Percentiles rank a stretch among this genome's conserved stretches.
phyloP scores from a whole-genome alignment of 2,797 vertebrate genomes.

The Myoxocephalus aenaeus region DNA sequence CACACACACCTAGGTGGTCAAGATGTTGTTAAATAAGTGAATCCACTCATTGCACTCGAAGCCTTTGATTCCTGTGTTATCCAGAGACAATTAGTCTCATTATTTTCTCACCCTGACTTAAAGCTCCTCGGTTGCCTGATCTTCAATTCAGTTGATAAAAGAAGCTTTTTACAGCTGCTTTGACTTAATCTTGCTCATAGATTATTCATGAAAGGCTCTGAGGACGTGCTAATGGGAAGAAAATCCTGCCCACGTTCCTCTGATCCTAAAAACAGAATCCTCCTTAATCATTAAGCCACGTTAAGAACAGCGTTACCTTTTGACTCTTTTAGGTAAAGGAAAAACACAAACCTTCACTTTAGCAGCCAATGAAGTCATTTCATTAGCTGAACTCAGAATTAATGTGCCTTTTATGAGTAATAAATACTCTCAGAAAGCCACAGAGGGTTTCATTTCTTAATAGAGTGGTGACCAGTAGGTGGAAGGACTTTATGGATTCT shows the following conservation, averaged over 20 bases:
- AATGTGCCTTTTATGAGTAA: background rate
- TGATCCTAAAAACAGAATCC: constrained; percentile 9
- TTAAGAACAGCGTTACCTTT: background rate
- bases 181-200: constrained; percentile 24
- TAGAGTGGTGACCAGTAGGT: background rate
- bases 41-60: background rate
- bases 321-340: background rate
- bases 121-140: constrained; percentile 15
- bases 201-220: constrained; percentile 44
- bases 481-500: constrained; percentile 18
- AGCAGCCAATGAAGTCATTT: background rate
- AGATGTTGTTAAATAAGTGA: constrained; percentile 11
- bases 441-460: background rate
- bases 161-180: constrained; percentile 15
- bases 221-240: constrained; percentile 26
- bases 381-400: background rate
- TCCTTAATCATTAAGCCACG: background rate
- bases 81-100: background rate
- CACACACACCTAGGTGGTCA: constrained; percentile 17
- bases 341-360: background rate
- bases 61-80: constrained; percentile 25
- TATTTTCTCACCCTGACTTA: constrained; percentile 12
- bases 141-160: constrained; percentile 18
- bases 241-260: constrained; percentile 22
- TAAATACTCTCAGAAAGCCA: background rate